phyloP scores from a whole-genome alignment of 2,113 vertebrate genomes.

The Prinia subflava region DNA sequence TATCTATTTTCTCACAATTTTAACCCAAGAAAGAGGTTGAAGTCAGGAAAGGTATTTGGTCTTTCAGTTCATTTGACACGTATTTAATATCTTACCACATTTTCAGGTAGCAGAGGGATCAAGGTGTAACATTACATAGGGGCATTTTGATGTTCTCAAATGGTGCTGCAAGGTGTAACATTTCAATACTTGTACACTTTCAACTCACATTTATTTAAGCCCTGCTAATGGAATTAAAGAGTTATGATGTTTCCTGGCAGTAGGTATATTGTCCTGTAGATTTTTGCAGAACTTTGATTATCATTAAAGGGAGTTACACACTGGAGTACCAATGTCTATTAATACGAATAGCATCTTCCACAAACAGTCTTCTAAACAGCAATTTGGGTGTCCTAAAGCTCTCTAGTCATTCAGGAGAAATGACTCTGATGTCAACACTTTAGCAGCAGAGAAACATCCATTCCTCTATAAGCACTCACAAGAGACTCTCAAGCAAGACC shows the following conservation, averaged over 20 bases:
- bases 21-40: background rate
- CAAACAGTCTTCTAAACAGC: slow-evolving; percentile 25
- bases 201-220: background rate
- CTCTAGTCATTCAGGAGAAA: slow-evolving; percentile 28
- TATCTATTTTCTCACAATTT: background rate
- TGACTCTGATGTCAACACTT: background rate
- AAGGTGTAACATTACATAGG: background rate
- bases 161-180: background rate
- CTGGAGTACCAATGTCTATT: background rate
- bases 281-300: background rate
- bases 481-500: background rate
- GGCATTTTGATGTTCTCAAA: background rate
- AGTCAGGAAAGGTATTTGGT: background rate
- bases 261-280: background rate
- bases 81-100: background rate
- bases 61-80: background rate
- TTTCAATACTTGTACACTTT: background rate
- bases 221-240: slow-evolving; percentile 4
- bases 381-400: slow-evolving; percentile 22
- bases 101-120: background rate
- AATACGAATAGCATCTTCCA: background rate
- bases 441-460: background rate
- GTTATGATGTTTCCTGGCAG: background rate
- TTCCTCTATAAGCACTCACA: slow-evolving; percentile 7
- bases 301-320: slow-evolving; percentile 8